Evolutionary conservation across 2,113 vertebrate species (phyloP), one percentile per base, ranked within the genome.

Genomic region (Pluvialis apricaria): DNA sequence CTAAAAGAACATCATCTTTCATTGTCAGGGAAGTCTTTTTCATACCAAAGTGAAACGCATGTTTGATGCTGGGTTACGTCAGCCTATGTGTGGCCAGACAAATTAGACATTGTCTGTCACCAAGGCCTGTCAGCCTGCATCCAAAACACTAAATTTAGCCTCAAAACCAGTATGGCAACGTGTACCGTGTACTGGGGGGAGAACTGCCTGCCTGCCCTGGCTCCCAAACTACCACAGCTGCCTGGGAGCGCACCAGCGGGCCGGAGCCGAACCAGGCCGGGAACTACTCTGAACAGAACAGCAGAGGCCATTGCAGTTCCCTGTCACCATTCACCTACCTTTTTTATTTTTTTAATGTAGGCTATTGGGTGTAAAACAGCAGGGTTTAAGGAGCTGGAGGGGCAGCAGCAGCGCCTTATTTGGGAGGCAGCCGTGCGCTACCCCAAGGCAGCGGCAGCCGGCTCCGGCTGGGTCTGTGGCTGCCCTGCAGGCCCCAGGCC

Each of bases 211-310:
- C 29, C 36, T 11, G 11, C 15, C 21, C 47, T 54, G 29, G 21
- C 10, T 86, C 31, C 21, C n/a, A 42, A 22, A 36, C 14, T 32
- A 16, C 21, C 49, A 31, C 19, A 42, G 34, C 57, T 60, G 10
- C 10, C 18, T 19, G 24, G 14, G 29, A 44, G 14, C 1, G 4
- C 36, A 45, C 7, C 36, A 32, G 42, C 0, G 0, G 21, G 14
- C 28, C 1, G 0, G 9, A 16, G 34, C 6, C 0, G 0, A 55
- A 45, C 17, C 13, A 21, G 15, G 2, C 25, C 9, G 5, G 11
- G 38, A 69, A 21, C 38, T 17, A 20, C 49, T 8, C 32, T 52
- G 15, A 62, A 45, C 20, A 22, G 16, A 75, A 32, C 17, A 28
- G 17, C 29, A 47, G 58, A 49, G 7, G n/a, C 13, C n/a, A 15